Base-by-base conservation (phyloP, 2,888 invertebrate genomes). In the Trypoxylon attenuatum region DNA sequence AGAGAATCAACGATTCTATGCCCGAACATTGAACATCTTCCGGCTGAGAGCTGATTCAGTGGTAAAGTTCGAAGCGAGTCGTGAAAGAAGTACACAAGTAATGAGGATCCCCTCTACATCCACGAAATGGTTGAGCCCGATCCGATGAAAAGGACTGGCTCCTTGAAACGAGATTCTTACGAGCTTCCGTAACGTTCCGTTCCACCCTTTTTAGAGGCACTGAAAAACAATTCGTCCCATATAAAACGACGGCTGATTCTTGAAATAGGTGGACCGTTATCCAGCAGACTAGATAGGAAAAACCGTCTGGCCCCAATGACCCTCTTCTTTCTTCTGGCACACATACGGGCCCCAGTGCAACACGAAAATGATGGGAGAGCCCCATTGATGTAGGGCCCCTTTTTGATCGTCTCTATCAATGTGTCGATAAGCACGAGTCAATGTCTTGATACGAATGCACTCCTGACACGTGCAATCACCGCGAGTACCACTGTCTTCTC, bases 191-290 rank as follows among this genome's bases (percentile, higher is more conserved):
- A 50, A 62, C 45, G 50, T 21, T 10, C 52, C 47, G 16, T 13
- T 18, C 16, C 41, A 16, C 50, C 41, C 49, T 27, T 68, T 73
- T 73, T 71, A 74, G 54, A 57, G 45, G 29, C 73, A 54, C 54
- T 73, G 71, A 71, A 71, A 73, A 73, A 73, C 74, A 73, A 73
- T 73, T 71, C 71, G 61, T 59, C 59, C 46, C 52, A 38, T 57
- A 68, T 53, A 62, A 70, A 73, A 57, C 46, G 67, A 22, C 61
- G 56, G 39, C 45, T 45, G 61, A 47, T 62, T 58, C 39, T 49
- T 42, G 55, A 71, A 65, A 49, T 56, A 53, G 53, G 50, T 22
- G 16, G 29, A 22, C 18, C 19, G 21, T 46, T 39, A 38, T 38
- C 8, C 18, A 42, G 29, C 2, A n/a, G 4, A 4, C 23, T 25